Conservation (phyloP, 2,888 invertebrate genomes). For the Pardosa pseudoannulata region DNA sequence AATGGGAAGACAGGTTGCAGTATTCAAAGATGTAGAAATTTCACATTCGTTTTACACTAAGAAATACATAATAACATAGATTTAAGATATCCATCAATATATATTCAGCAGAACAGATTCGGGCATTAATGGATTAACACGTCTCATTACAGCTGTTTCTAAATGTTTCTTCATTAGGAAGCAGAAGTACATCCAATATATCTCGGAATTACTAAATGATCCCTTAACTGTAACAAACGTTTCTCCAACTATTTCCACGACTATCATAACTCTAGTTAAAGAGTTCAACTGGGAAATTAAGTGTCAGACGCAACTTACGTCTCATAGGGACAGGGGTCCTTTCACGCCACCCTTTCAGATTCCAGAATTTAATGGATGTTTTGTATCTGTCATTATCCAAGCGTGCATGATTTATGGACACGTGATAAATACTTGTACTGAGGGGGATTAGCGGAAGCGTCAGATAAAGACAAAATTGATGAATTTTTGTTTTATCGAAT, state of each 20-base stretch:
- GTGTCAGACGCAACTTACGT: not conserved
- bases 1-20: no score
- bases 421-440: not conserved
- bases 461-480: not conserved
- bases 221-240: no score
- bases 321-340: not conserved
- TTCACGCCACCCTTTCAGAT: not conserved
- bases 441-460: not conserved
- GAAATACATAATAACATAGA: no score
- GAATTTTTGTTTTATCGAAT: constrained; percentile 9
- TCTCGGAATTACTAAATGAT: no score
- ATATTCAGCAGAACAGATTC: no score
- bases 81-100: no score
- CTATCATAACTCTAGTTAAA: not conserved
- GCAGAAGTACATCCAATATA: no score
- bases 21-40: no score
- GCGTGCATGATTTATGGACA: constrained; percentile 2
- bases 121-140: no score
- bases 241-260: not conserved
- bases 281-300: not conserved
- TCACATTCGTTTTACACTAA: no score
- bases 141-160: no score
- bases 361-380: not conserved
- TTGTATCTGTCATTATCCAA: not conserved
- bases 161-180: no score